Evolutionary conservation across 2,113 vertebrate species (phyloP).

Genomic region (Clarias batrachus): DNA sequence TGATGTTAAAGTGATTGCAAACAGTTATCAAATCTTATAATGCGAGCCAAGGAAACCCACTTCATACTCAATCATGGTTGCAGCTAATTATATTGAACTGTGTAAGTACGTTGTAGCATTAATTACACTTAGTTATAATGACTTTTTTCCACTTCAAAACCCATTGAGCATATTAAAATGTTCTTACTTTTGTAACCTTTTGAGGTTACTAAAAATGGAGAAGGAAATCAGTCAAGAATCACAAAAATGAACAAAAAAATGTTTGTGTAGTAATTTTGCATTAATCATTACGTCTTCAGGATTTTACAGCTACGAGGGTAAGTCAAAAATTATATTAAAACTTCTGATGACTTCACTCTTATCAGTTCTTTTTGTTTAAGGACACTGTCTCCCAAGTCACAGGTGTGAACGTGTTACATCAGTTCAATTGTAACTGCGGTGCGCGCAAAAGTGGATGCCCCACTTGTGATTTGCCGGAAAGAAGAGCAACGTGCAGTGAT

Average conservation of each 20-base stretch:
- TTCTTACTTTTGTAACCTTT: not conserved
- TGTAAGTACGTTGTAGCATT: slow-evolving; percentile 2
- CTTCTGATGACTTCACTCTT: too few relatives aligned
- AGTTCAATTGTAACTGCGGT: too few relatives aligned
- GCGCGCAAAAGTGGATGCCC: too few relatives aligned
- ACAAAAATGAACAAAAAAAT: too few relatives aligned
- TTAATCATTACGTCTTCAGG: not conserved
- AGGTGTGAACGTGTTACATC: too few relatives aligned
- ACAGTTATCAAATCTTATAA: slow-evolving; percentile 1
- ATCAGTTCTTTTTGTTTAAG: too few relatives aligned
- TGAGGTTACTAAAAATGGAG: not conserved
- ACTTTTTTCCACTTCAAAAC: slow-evolving; percentile 1
- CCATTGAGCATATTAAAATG: not conserved
- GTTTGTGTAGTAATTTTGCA: not conserved
- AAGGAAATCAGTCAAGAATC: not conserved
- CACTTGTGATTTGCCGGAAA: too few relatives aligned
- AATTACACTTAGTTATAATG: slow-evolving; percentile 17
- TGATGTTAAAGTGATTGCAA: slow-evolving; percentile 3
- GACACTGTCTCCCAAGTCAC: too few relatives aligned
- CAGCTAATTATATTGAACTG: slow-evolving; percentile 10
- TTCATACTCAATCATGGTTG: not conserved
- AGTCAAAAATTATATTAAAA: too few relatives aligned
- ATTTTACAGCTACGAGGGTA: not conserved
- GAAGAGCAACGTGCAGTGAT: too few relatives aligned
- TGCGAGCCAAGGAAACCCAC: not conserved